These are phyloP conservation scores for Polypterus senegalus DNA, from an alignment of 2,113 vertebrate species.

Conservation along the genomic window DNA sequence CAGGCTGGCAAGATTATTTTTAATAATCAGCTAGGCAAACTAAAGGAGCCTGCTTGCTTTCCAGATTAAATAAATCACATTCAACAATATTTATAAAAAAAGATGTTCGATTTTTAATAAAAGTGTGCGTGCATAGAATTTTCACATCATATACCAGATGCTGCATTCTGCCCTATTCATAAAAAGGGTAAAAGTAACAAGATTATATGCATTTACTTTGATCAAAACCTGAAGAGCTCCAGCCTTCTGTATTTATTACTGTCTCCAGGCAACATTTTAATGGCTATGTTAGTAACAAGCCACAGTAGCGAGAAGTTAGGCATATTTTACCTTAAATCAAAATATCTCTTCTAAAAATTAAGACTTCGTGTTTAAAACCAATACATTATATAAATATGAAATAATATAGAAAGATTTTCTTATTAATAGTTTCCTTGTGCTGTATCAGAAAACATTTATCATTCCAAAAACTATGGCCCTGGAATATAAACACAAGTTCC, in stretches of 20 bases:
- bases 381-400: no score
- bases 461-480: no score
- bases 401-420: conserved; percentile 44
- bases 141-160: conserved; percentile 56
- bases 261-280: conserved; percentile 87
- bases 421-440: conserved; percentile 54
- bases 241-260: conserved; percentile 73
- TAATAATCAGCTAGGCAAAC: no score
- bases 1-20: no score
- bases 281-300: conserved; percentile 69
- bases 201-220: conserved; percentile 83
- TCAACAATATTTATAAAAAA: conserved; percentile 33
- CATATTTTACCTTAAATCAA: no score
- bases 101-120: conserved; percentile 61
- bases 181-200: conserved; percentile 66
- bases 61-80: conserved; percentile 9
- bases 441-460: conserved; percentile 13
- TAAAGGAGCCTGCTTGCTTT: no score
- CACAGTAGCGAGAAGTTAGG: conserved; percentile 42
- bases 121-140: conserved; percentile 52
- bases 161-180: conserved; percentile 55
- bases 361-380: no score
- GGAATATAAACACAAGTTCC: no score
- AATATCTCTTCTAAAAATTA: no score
- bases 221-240: conserved; percentile 77